Evolutionary conservation across 2,888 invertebrate species (phyloP).

Genomic region (Chirona hameri): DNA sequence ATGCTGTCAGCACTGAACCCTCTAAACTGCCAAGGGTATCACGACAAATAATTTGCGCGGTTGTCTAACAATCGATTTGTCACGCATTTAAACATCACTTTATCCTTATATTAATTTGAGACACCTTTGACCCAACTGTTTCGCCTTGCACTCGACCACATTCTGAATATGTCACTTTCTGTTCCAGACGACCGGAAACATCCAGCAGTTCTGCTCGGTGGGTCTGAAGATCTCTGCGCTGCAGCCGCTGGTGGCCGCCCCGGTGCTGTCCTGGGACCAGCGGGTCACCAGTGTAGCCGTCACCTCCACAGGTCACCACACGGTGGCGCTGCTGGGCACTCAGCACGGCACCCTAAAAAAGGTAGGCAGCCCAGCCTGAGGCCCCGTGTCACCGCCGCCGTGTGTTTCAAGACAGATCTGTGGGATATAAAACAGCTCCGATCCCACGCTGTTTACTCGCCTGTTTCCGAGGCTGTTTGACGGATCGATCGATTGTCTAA

Average conservation of each 20-base stretch:
- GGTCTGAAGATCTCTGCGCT: conserved; percentile 88
- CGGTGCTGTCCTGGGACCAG: conserved; percentile 72
- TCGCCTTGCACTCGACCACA: background rate
- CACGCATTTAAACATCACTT: no score
- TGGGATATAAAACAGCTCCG: no score
- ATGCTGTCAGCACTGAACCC: no score
- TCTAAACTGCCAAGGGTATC: no score
- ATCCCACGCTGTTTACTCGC: no score
- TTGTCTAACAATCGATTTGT: no score
- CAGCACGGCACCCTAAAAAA: conserved; percentile 80
- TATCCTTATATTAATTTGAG: no score
- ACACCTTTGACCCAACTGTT: background rate
- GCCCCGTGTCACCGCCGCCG: no score
- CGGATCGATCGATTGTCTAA: no score
- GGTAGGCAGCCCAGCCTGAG: conserved; percentile 48
- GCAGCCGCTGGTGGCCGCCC: conserved; percentile 71
- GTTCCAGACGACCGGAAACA: conserved; percentile 73
- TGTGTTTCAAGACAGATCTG: no score
- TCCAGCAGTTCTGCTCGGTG: conserved; percentile 85
- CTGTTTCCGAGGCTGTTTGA: no score
- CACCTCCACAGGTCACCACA: conserved; percentile 83
- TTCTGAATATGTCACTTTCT: background rate
- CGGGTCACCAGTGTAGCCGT: conserved; percentile 80
- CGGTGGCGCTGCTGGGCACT: conserved; percentile 90
- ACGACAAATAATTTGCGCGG: no score